A percentile compares a stretch with the other conserved stretches of the same genome.
Conservation (phyloP, 2,797 vertebrate genomes). For the Enteromius anoplus region DNA sequence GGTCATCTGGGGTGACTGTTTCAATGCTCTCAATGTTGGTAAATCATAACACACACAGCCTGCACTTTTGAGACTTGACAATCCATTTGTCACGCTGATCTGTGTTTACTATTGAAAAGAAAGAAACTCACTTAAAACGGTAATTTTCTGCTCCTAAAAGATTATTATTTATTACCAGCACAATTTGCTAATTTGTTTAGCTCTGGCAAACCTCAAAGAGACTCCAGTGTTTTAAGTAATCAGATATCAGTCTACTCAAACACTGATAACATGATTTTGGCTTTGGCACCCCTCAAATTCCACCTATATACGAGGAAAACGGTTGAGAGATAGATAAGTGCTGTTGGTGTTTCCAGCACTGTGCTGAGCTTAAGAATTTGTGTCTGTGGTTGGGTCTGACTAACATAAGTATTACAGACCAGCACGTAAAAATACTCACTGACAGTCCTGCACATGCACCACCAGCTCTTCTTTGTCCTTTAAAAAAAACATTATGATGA, state of each 20-base stretch:
- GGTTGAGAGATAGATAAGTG: not conserved
- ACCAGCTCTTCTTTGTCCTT: slow-evolving; percentile 24
- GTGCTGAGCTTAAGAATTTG: not conserved
- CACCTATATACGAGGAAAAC: not conserved
- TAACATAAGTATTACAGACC: not conserved
- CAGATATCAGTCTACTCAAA: not conserved
- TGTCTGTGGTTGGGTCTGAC: not conserved
- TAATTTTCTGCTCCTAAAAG: not conserved
- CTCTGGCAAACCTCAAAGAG: not conserved
- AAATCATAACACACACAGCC: not conserved
- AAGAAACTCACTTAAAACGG: not conserved
- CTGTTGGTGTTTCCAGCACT: not conserved
- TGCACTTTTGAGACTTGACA: not conserved
- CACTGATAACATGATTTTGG: not conserved
- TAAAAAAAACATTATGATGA: not conserved
- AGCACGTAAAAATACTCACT: slow-evolving; percentile 33
- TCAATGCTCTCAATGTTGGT: not conserved
- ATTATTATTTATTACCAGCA: not conserved
- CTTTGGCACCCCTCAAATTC: not conserved
- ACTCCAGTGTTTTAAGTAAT: not conserved
- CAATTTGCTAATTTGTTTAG: not conserved
- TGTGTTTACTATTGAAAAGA: not conserved
- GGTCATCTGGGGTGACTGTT: not conserved
- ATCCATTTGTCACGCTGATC: not conserved
- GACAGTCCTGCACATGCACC: slow-evolving; percentile 5